Evolutionary conservation across 2,113 vertebrate genomes (phyloP), one percentile per base, ranked within the genome.

Genomic region (Sisor rabdophorus): DNA sequence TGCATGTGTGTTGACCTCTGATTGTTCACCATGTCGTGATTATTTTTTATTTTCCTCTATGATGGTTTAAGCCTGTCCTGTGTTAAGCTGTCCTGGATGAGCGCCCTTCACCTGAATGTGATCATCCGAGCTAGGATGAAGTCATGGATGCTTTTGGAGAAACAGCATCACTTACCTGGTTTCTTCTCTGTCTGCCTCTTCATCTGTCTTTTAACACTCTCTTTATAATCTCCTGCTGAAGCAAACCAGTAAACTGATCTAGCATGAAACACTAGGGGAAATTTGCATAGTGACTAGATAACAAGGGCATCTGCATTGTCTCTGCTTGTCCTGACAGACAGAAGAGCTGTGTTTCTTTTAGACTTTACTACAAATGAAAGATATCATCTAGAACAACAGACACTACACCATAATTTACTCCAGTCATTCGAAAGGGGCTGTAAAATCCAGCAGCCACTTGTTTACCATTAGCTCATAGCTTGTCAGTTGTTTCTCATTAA

Each of bases 181-280:
- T 75, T 47, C 73, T 65, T 13, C 19, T 53, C 56, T 53, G 73
- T 75, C 73, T 73, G 54, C n/a, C 1, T 50, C 26, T 61, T 54
- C 53, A 56, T 44, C 20, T 22, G 53, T 60, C 32, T 48, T 68
- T 74, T 36, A 47, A 40, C 52, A n/a, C 55, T 50, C 24, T 24
- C 55, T 55, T 36, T 44, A n/a, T 40, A 16, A 20, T 30, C 50
- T 24, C 36, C 71, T 59, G 54, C 61, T 58, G 22, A 63, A 58
- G 76, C 58, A 47, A 40, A 32, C 36, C 81, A 83, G 87, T 87
- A 88, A 90, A 80, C 82, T 75, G 83, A 88, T 88, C 86, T 58
- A 11, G 80, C 70, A 78, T 82, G 75, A 82, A 85, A 84, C 86
- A 85, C 80, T 80, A n/a, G n/a, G 65, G 22, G 24, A 76, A 68